phyloP scores from a whole-genome alignment of 1,140 invertebrate species.

The Micrasema longulum region DNA sequence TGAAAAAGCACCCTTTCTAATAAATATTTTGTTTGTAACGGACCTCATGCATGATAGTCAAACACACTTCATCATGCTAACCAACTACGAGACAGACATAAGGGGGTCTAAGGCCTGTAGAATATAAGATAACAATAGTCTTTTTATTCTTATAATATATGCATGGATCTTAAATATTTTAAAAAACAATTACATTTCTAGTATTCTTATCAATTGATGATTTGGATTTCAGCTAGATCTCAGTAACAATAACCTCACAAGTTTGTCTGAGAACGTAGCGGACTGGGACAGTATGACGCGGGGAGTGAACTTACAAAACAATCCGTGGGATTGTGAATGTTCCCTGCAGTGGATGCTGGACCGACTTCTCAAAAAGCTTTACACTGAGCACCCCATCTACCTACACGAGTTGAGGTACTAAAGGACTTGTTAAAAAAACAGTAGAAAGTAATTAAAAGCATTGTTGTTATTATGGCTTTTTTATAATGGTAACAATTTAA shows the following conservation, averaged over 20 bases:
- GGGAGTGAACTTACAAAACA: constrained; percentile 65
- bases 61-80: neutral
- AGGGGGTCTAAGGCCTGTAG: neutral
- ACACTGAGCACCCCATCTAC: constrained; percentile 58
- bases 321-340: constrained; percentile 68
- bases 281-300: constrained; percentile 59
- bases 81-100: neutral
- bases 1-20: too few relatives aligned
- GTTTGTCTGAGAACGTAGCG: constrained; percentile 58
- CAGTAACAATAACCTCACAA: constrained; percentile 64
- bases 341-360: constrained; percentile 67
- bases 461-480: too few relatives aligned
- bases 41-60: too few relatives aligned
- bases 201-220: too few relatives aligned
- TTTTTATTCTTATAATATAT: neutral
- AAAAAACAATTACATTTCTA: neutral
- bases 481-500: too few relatives aligned
- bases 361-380: constrained; percentile 60
- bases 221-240: constrained; percentile 63
- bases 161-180: neutral
- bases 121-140: neutral
- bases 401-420: constrained; percentile 65
- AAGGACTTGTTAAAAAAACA: too few relatives aligned
- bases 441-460: too few relatives aligned
- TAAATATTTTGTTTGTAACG: too few relatives aligned